Conservation (phyloP, 2,113 vertebrate genomes). For the Chaenogobius annularis region DNA sequence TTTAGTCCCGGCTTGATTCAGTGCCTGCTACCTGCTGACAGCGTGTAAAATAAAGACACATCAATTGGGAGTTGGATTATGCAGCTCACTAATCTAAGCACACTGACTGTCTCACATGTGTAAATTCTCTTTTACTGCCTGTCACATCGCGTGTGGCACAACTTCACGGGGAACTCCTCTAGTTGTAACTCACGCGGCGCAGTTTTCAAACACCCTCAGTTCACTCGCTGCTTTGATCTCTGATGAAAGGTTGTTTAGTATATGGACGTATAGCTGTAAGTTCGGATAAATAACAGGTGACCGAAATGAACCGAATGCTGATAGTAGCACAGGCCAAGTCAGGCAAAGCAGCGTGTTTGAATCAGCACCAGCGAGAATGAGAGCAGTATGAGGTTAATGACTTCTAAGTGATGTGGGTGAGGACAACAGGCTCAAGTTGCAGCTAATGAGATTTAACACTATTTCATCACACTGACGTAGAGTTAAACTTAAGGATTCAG, state of each 20-base stretch:
- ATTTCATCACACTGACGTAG: conserved; percentile 45
- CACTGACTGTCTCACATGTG: conserved; percentile 45
- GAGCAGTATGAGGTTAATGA: conserved; percentile 81
- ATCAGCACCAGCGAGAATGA: conserved; percentile 72
- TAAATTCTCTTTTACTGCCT: conserved; percentile 60
- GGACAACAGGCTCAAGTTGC: conserved; percentile 64
- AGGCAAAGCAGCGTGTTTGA: conserved; percentile 69
- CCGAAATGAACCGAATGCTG: conserved; percentile 53
- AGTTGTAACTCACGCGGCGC: conserved; percentile 59
- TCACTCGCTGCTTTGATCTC: conserved; percentile 68
- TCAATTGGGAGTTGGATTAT: conserved; percentile 41
- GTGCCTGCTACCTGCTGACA: conserved; percentile 9
- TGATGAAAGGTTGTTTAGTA: conserved; percentile 72
- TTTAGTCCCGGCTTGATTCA: neutral
- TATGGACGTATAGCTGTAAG: conserved; percentile 58
- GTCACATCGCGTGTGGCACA: conserved; percentile 40
- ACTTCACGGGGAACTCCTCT: conserved; percentile 58
- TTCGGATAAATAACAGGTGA: conserved; percentile 74
- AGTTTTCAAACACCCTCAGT: conserved; percentile 67
- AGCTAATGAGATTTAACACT: conserved; percentile 72
- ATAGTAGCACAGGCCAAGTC: conserved; percentile 62
- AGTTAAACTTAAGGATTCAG: neutral
- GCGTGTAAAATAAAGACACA: conserved; percentile 39
- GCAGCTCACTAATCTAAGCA: conserved; percentile 44
- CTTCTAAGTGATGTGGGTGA: conserved; percentile 70